Evolutionary conservation across 2,888 invertebrate genomes (phyloP).

Genomic region (Diaphora mendica): DNA sequence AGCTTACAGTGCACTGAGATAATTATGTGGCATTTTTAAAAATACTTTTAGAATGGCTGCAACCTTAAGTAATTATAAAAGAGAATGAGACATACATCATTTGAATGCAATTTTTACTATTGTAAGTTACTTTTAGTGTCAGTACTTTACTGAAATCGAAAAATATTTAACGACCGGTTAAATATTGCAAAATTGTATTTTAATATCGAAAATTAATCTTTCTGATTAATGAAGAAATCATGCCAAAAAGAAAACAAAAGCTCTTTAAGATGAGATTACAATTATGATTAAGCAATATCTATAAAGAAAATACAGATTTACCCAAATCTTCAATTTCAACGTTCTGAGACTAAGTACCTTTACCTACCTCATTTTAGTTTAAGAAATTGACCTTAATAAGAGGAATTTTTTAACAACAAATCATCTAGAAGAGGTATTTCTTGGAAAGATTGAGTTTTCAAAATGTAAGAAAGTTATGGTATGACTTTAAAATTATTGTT

Average conservation of each 20-base stretch:
- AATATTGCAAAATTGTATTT: neutral
- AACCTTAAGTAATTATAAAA: neutral
- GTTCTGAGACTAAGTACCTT: conserved; percentile 17
- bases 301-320: conserved; percentile 8
- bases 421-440: conserved; percentile 11
- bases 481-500: no score
- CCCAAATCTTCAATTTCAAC: conserved; percentile 17
- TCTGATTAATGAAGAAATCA: neutral
- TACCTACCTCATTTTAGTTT: conserved; percentile 13
- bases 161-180: neutral
- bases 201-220: no score
- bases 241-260: neutral
- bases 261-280: no score
- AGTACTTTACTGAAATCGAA: no score
- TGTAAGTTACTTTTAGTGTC: no score
- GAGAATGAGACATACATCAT: neutral
- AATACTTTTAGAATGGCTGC: neutral
- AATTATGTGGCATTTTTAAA: neutral
- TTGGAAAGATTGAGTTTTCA: conserved; percentile 15
- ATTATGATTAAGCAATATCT: conserved; percentile 7
- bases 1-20: neutral
- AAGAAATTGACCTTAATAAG: conserved; percentile 16
- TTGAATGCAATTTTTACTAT: neutral
- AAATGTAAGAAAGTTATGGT: conserved; percentile 6
- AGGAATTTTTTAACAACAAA: conserved; percentile 18